phyloP scores from a whole-genome alignment of 1,140 invertebrate genomes.

The Drosophila obscura region DNA sequence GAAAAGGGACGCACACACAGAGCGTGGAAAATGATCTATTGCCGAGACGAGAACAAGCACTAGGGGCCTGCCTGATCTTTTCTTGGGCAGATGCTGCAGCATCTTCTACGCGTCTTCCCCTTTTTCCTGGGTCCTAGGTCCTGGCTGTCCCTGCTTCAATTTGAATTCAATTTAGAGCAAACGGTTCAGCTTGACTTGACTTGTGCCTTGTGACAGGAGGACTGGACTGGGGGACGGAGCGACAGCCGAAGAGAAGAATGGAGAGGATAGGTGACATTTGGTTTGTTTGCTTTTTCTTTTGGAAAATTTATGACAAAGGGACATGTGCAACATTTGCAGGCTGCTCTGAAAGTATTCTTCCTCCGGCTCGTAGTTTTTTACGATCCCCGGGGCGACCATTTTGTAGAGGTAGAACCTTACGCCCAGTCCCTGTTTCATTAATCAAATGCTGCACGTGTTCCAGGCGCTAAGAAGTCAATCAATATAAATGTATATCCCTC shows the following conservation, averaged over 20 bases:
- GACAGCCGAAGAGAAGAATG: too few relatives aligned
- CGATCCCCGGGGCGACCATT: slow-evolving; percentile 55
- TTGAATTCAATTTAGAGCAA: slow-evolving; percentile 83
- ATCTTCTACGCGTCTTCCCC: slow-evolving; percentile 46
- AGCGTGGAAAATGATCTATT: slow-evolving; percentile 82
- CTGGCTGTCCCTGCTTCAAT: slow-evolving; percentile 38
- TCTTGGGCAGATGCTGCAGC: slow-evolving; percentile 76
- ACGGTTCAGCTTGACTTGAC: slow-evolving; percentile 69
- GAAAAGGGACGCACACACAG: slow-evolving; percentile 43
- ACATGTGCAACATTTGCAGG: slow-evolving; percentile 66
- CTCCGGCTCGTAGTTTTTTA: slow-evolving; percentile 9
- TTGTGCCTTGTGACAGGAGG: slow-evolving; percentile 63
- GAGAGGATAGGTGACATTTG: slow-evolving; percentile 29
- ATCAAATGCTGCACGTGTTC: slow-evolving; percentile 74
- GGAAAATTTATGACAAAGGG: slow-evolving; percentile 68
- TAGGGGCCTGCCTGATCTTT: slow-evolving; percentile 64
- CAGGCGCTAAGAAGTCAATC: slow-evolving; percentile 78
- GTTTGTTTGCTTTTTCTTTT: slow-evolving; percentile 50
- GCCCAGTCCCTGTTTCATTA: slow-evolving; percentile 39
- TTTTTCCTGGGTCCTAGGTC: slow-evolving; percentile 14
- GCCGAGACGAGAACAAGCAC: slow-evolving; percentile 43
- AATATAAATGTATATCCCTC: slow-evolving; percentile 39
- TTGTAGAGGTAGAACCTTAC: slow-evolving; percentile 21
- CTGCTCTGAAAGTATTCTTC: slow-evolving; percentile 17
- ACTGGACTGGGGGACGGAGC: slow-evolving; percentile 7